Base-by-base conservation (phyloP, 2,888 invertebrate species). In the Acleris emargana region DNA sequence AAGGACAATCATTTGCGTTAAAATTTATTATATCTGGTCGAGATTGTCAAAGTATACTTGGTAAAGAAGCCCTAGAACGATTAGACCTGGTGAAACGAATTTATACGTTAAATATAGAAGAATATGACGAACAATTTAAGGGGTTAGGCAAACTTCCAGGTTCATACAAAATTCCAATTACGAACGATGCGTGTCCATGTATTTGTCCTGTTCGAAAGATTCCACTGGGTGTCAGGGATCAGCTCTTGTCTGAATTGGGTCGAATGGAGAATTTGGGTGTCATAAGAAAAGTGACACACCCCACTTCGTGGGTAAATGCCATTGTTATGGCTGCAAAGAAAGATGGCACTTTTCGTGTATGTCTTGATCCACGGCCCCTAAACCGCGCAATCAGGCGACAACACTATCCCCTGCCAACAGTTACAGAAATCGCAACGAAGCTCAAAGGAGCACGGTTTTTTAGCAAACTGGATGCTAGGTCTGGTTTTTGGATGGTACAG, bases 61-160 rank as follows among this genome's bases (percentile, higher is more conserved):
- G 17, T n/a, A 45, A 45, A 17, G 62, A 62, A 38, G 55, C 55
- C 28, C 16, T 62, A 17, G 62, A 62, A n/a, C 42, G 57, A 22
- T 49, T 49, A 7, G 50, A 62, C 1, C 47, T 62, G 6, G 45
- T 45, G 5, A 17, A 45, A 16, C 45, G 45, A n/a, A 4, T 45
- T 4, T 45, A 45, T 45, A 5, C 45, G n/a, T 45, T 45, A 45
- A 16, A 45, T 45, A 45, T 45, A 16, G n/a, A n/a, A 9, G 45
- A 45, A 3, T 45, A 17, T 16, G n/a, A 45, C 3, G 22, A 22
- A 22, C 22, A 22, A 22, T 22, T 22, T 22, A 22, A 22, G 22
- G 22, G 22, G 22, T 22, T 45, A 16, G 45, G 45, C n/a, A 45
- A 45, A 17, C n/a, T 45, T 1, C 45, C 45, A 17, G 45, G 45